Evolutionary conservation across 2,797 vertebrate genomes (phyloP).

Genomic region (Corythornis leucogaster): DNA sequence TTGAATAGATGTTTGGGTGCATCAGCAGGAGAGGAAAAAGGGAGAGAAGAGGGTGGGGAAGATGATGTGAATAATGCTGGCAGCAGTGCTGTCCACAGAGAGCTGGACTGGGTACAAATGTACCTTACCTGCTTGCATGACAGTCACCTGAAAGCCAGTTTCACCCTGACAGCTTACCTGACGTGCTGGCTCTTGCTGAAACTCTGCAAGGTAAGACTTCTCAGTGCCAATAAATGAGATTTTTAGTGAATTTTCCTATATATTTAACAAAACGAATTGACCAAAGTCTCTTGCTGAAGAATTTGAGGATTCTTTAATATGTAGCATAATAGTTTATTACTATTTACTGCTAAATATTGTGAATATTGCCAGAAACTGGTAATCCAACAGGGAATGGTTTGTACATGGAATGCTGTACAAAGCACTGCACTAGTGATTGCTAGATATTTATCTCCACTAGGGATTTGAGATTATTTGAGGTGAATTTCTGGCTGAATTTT

Average conservation of each 20-base stretch:
- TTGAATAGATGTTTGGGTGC: conserved; percentile 19
- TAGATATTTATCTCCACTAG: not conserved
- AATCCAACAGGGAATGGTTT: not conserved
- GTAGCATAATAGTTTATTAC: not conserved
- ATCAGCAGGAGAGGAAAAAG: conserved; percentile 30
- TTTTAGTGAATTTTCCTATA: not conserved
- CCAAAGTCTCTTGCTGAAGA: not conserved
- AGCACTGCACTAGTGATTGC: not conserved
- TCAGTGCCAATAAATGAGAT: not conserved
- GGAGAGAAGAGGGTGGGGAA: conserved; percentile 12
- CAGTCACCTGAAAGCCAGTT: conserved; percentile 70
- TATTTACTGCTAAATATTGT: not conserved
- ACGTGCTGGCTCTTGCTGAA: conserved; percentile 79
- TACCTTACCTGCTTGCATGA: conserved; percentile 71
- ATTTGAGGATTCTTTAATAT: not conserved
- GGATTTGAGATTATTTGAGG: not conserved
- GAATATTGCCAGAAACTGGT: not conserved
- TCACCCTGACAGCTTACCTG: conserved; percentile 74
- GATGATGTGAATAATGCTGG: not conserved
- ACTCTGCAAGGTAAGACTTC: conserved; percentile 82
- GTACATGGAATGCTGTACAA: not conserved
- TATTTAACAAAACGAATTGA: not conserved
- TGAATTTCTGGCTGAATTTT: not conserved
- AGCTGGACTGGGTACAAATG: conserved; percentile 68
- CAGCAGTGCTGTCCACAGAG: not conserved